Base-by-base conservation (phyloP, 2,888 invertebrate species). In the Rugalucina vietnamica region DNA sequence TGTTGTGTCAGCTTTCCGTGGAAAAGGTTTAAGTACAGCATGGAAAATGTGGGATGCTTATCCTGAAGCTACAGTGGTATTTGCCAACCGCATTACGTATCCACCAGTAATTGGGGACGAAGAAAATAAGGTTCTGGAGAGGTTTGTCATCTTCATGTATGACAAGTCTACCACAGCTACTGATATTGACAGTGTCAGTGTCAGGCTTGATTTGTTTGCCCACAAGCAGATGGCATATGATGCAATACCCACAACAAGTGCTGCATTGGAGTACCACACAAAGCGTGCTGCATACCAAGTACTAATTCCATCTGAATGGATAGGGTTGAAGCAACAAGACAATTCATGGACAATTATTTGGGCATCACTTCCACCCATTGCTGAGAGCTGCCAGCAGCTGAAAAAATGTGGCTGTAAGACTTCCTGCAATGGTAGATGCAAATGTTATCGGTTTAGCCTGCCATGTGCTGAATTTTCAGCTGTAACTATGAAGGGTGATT, bases 41-140 rank as follows among this genome's bases (percentile, higher is more conserved):
- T 91, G 87, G 87, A 81, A 88, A 37, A 88, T 86, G n/a, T 88
- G 87, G 90, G 39, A 82, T 78, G 79, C 79, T n/a, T 87, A 32
- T 81, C 37, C 32, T 49, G 90, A 86, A 5, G 75, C 43, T 54
- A 70, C 88, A 24, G 76, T 18, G 27, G 65, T 76, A 4, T 88
- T 87, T 65, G 32, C 0, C 4, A 65, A 77, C 27, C 71, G 80
- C 27, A 76, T 75, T 32, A n/a, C 77, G 36, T 43, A 57, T 18
- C 84, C 70, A 70, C 49, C 72, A n/a, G 78, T 75, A 1, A 43
- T 43, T 43, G 43, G 43, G 18, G 43, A 43, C 18, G 43, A 43
- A 43, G 43, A 43, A 43, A 8, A 43, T 8, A 43, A 43, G 18
- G 43, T 43, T 43, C 8, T 43, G 8, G 43, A 43, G 18, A 43